Base-by-base conservation (phyloP, 2,888 invertebrate genomes). In the Calameuta pallipes region DNA sequence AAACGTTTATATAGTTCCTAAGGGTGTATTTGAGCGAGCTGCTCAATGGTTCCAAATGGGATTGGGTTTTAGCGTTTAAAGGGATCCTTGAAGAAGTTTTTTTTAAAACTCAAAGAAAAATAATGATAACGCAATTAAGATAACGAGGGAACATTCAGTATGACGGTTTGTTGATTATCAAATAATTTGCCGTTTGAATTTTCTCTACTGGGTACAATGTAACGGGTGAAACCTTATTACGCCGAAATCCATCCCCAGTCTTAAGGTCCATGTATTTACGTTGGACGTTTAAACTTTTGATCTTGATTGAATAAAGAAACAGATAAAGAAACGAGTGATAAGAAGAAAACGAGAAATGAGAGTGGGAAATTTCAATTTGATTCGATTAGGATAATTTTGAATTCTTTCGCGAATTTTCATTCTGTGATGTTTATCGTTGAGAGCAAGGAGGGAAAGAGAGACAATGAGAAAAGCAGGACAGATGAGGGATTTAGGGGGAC, bases 231-330 rank as follows among this genome's bases (percentile, higher is more conserved):
- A 80, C 84, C 84, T 87, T 83, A 83, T 82, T 82, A 84, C 85
- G 84, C 86, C 82, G 85, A 87, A 84, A 87, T 86, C 87, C 88
- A 87, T 85, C 82, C 83, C 82, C 88, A 82, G 74, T 85, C 84
- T 88, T 82, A 85, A 86, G 84, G 82, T 88, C 82, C 15, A 30
- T 9, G 4, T 71, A 33, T 30, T 89, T 85, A 86, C 86, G 80
- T 85, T 86, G 83, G 82, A 86, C 86, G 88, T 85, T 86, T 85
- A 73, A 73, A 23, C 76, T 81, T 80, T 83, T 83, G 85, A 1
- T 56, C 84, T 86, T 85, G 82, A 87, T 82, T 84, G 86, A 83
- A 88, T 87, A 83, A 88, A 87, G 88, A 88, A 88, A 88, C 83
- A 84, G 81, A 80, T 87, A 4, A 13, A 84, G 79, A 84, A 86